A percentile compares a stretch with the other conserved stretches of the same genome.
phyloP scores from a whole-genome alignment of 2,797 vertebrate genomes.

The Acrossocheilus wenchowensis region DNA sequence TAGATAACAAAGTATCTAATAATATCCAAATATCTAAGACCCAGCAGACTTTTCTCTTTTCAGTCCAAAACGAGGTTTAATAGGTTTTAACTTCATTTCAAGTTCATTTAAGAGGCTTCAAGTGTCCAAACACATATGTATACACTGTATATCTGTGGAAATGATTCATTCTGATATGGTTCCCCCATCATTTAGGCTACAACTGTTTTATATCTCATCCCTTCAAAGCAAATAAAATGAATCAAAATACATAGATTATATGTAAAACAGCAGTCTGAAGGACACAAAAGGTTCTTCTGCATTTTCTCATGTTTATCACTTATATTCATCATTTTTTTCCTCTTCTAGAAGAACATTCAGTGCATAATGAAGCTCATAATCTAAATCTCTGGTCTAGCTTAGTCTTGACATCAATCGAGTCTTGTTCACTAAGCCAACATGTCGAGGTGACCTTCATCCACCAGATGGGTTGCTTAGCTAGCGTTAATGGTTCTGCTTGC shows the following conservation, averaged over 20 bases:
- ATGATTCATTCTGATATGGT: background rate
- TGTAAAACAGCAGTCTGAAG: background rate
- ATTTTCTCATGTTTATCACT: background rate
- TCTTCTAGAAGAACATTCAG: background rate
- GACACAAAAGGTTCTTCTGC: background rate
- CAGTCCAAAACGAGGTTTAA: no score
- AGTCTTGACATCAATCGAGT: background rate
- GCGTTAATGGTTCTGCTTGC: background rate
- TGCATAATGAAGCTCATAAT: background rate
- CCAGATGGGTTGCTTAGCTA: background rate
- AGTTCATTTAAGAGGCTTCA: no score
- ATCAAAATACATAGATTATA: background rate
- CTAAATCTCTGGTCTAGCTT: background rate
- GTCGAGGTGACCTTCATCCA: constrained; percentile 39
- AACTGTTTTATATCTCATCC: background rate
- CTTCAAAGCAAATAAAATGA: background rate
- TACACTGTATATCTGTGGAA: background rate
- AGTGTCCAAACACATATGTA: background rate
- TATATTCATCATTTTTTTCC: background rate
- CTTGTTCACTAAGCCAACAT: background rate
- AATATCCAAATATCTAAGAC: no score
- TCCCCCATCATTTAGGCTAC: background rate
- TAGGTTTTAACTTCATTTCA: no score
- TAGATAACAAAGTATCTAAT: no score
- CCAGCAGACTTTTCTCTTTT: background rate